Evolutionary conservation across 2,888 invertebrate genomes (phyloP).

Genomic region (Brenthis ino): DNA sequence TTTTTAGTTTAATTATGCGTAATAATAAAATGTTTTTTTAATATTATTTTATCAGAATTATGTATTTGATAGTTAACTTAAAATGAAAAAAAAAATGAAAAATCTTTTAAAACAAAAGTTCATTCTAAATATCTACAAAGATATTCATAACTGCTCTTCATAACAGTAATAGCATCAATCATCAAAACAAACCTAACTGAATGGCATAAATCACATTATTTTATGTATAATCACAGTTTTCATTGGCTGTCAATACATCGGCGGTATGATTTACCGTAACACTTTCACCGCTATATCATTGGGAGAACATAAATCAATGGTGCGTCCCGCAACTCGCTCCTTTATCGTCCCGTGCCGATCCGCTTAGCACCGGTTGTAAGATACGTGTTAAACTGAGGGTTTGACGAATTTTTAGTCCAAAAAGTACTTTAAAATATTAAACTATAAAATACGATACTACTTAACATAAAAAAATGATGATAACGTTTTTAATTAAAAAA

Average conservation of each 20-base stretch:
- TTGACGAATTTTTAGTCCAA: not conserved
- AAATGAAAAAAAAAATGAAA: too few species aligned
- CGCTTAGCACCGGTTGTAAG: constrained; percentile 23
- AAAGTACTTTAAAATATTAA: too few species aligned
- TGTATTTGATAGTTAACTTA: too few species aligned
- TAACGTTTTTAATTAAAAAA: too few species aligned
- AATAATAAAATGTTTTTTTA: too few species aligned
- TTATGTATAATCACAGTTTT: constrained; percentile 64
- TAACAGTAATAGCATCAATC: constrained; percentile 24
- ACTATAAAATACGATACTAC: too few species aligned
- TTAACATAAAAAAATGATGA: too few species aligned
- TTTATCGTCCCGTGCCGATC: constrained; percentile 25
- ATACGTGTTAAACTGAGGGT: constrained; percentile 28
- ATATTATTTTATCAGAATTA: too few species aligned
- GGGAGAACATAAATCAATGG: constrained; percentile 73
- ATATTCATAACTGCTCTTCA: not conserved
- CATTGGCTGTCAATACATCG: constrained; percentile 76
- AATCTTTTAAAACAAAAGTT: not conserved
- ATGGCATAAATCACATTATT: constrained; percentile 55
- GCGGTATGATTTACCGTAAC: constrained; percentile 72
- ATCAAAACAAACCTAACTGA: constrained; percentile 32
- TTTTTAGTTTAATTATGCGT: too few species aligned
- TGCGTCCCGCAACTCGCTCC: constrained; percentile 41
- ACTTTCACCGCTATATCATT: constrained; percentile 65
- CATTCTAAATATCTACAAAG: not conserved